Conservation (phyloP, 2,797 vertebrate species). For the Dicrostonyx torquatus region DNA sequence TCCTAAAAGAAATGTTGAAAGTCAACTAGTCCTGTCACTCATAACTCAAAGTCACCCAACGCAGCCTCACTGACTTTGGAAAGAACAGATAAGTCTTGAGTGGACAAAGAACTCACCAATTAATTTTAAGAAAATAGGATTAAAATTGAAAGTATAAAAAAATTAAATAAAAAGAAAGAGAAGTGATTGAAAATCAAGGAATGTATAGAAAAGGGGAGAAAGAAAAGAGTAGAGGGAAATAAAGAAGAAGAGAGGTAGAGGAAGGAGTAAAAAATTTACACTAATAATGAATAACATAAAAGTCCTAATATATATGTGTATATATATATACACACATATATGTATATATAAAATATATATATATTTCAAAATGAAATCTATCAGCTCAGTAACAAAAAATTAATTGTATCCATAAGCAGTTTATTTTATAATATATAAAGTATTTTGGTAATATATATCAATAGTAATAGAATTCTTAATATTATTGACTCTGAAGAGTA, state of each 20-base stretch:
- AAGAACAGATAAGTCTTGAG: not conserved
- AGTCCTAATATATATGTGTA: not conserved
- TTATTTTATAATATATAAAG: not conserved
- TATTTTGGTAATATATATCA: not conserved
- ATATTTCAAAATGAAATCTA: not conserved
- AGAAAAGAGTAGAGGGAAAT: not conserved
- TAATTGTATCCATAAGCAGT: not conserved
- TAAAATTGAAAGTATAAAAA: not conserved
- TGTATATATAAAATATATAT: too few species aligned
- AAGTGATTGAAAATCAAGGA: not conserved
- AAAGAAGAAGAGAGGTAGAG: not conserved
- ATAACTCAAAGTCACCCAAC: not conserved
- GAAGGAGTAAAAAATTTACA: not conserved
- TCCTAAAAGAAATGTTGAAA: not conserved
- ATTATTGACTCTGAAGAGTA: not conserved
- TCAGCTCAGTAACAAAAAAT: not conserved
- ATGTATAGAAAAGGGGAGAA: not conserved
- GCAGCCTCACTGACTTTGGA: not conserved
- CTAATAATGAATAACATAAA: not conserved
- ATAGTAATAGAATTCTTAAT: not conserved
- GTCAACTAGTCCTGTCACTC: not conserved
- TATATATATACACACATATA: too few species aligned
- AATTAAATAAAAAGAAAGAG: not conserved
- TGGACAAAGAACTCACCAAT: not conserved
- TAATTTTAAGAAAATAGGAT: not conserved